These are phyloP conservation scores for Drosophila sturtevanti DNA, from an alignment of 1,140 invertebrate species.

Conservation along the genomic window DNA sequence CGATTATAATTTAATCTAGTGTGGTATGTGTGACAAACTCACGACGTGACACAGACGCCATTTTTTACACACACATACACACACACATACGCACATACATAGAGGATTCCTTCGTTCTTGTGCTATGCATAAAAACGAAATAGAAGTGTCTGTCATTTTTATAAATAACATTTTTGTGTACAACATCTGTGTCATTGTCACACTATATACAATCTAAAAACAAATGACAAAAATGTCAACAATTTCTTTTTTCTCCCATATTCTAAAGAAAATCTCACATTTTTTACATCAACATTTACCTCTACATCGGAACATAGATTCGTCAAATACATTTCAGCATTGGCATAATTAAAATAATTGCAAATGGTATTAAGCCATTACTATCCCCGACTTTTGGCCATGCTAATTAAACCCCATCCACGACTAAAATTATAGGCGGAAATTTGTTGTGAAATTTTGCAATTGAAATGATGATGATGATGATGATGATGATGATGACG, in stretches of 20 bases:
- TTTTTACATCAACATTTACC: neutral
- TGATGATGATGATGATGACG: constrained; percentile 47
- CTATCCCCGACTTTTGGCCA: constrained; percentile 55
- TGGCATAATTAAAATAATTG: constrained; percentile 72
- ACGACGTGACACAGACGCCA: constrained; percentile 69
- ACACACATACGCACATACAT: neutral
- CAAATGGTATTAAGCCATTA: constrained; percentile 77
- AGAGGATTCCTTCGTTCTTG: constrained; percentile 5
- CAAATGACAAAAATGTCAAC: constrained; percentile 71
- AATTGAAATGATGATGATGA: constrained; percentile 48
- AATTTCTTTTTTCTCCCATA: constrained; percentile 67
- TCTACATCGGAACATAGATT: constrained; percentile 26
- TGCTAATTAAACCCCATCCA: constrained; percentile 52
- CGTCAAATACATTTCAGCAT: constrained; percentile 38
- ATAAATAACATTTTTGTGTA: constrained; percentile 71
- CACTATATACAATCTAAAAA: constrained; percentile 60
- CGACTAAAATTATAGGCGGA: constrained; percentile 50
- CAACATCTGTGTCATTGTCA: constrained; percentile 68
- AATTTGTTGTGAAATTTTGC: constrained; percentile 47
- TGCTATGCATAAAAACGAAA: constrained; percentile 46
- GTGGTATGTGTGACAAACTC: constrained; percentile 75
- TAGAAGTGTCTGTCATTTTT: constrained; percentile 80
- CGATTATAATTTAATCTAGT: constrained; percentile 80
- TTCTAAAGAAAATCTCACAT: neutral
- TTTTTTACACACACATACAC: constrained; percentile 60